Conservation (phyloP, 2,888 invertebrate genomes). For the Parnassius smintheus region DNA sequence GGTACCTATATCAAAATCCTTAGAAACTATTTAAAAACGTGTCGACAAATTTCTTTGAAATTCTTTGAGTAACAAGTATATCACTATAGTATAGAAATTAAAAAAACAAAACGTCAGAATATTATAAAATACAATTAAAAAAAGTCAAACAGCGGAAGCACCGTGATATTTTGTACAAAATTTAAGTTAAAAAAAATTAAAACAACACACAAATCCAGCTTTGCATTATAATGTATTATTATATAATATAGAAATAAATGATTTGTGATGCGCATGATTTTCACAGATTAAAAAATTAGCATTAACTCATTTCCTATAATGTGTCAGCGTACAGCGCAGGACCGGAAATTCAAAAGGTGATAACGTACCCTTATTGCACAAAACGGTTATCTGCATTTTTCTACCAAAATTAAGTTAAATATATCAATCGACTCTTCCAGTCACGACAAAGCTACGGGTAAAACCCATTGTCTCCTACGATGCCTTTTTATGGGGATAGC, state of each 20-base stretch:
- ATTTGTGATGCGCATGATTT: slow-evolving; percentile 24
- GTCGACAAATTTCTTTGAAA: slow-evolving; percentile 13
- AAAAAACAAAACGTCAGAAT: slow-evolving; percentile 12
- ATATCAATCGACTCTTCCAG: too few species aligned
- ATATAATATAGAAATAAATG: slow-evolving; percentile 3
- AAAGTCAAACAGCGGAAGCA: slow-evolving; percentile 4
- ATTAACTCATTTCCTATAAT: too few species aligned
- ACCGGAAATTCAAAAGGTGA: too few species aligned
- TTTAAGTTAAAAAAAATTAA: neutral
- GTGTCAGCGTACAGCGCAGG: too few species aligned
- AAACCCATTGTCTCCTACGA: too few species aligned
- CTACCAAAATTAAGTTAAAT: too few species aligned
- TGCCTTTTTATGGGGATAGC: too few species aligned
- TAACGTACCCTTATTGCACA: too few species aligned
- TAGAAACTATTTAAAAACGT: slow-evolving; percentile 2
- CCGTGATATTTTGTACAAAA: slow-evolving; percentile 9
- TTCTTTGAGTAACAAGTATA: slow-evolving; percentile 2
- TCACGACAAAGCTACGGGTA: too few species aligned
- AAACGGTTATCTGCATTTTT: too few species aligned
- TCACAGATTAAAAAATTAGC: slow-evolving; percentile 6
- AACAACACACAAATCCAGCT: neutral
- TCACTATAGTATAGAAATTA: slow-evolving; percentile 2
- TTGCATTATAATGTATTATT: neutral
- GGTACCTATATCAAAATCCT: neutral
- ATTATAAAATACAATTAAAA: slow-evolving; percentile 4